Base-by-base conservation (phyloP, 2,113 vertebrate species). In the Morphnarchus princeps region DNA sequence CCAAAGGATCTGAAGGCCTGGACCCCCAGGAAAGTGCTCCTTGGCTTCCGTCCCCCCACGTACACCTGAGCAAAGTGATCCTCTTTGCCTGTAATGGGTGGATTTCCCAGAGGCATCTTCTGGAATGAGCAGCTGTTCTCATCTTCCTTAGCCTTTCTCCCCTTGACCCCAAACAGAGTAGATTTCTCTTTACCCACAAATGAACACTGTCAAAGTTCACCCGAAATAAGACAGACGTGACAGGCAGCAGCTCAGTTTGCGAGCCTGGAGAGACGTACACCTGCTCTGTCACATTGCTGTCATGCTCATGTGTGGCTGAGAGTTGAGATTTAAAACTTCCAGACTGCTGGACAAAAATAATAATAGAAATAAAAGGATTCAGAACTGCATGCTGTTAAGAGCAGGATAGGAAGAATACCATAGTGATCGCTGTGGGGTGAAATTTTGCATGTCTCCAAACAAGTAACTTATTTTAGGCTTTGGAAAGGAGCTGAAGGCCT, bases 61-160 rank as follows among this genome's bases (percentile, higher is more conserved):
- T 52, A 50, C 77, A 95, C 91, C 91, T 93, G 73, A 93, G 59
- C 47, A 94, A 87, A 78, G 57, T 47, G 66, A 85, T 91, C 65
- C 36, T 70, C 26, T 80, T 90, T 89, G 59, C 38, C 31, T 69
- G 12, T 16, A 47, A 47, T 2, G 21, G 38, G 50, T 93, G 59
- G 38, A 78, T 94, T 84, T 94, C 63, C 69, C 42, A 43, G 45
- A 93, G 42, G 40, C 3, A 0, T 81, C 77, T 78, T 89, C 38
- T 80, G 76, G 86, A 94, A 92, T 81, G 42, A 91, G 55, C 93
- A 95, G 72, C 87, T 97, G 72, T 92, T 91, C 29, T 78, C 38
- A 38, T 67, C 50, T 78, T 87, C 83, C 42, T 89, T 65, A 71
- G 32, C 45, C 89, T 73, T 95, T 69, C 40, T 84, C 32, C 25